Evolutionary conservation across 2,113 vertebrate genomes (phyloP), one percentile per base, ranked within the genome.

Genomic region (Elachura formosa): DNA sequence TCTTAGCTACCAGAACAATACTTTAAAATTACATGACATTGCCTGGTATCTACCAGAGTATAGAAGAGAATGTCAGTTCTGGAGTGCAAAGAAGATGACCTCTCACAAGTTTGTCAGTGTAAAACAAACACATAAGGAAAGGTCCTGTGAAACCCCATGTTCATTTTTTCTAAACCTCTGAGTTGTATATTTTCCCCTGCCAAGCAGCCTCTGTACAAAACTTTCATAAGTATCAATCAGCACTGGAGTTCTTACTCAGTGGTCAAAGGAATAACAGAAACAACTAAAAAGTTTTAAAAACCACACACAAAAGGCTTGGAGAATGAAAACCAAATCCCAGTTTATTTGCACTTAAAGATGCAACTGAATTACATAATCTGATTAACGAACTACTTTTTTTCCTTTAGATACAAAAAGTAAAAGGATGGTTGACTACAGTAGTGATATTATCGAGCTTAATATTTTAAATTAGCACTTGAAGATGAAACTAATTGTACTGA

Each of bases 211-310:
- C 74, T 2, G 10, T 40, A 73, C 59, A 76, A 68, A 55, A 58
- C 64, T 85, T 84, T 41, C 61, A 23, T 46, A 72, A 63, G 56
- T 64, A 93, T 64, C 91, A 91, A 84, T 63, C 76, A 89, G 23
- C 84, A 91, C 54, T 36, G 61, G 54, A 76, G 48, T 45, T 89
- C 81, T 68, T 62, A 38, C 6, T 45, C 89, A 87, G 41, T 38
- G 56, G 87, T 86, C 76, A 85, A 84, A 89, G 87, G 46, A 94
- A 91, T 82, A 94, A 95, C 51, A 67, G 86, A 88, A 97, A 95
- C 87, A 93, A 95, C 52, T 84, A 88, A 86, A 84, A 61, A 84
- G 75, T 45, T 73, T 45, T 29, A 49, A 76, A 86, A 92, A 54
- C 12, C 59, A 91, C 62, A 81, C 31, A 89, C 40, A 69, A 49